Evolutionary conservation across 2,888 invertebrate genomes (phyloP), one percentile per base, ranked within the genome.

Genomic region (Sylvicola cinctus): DNA sequence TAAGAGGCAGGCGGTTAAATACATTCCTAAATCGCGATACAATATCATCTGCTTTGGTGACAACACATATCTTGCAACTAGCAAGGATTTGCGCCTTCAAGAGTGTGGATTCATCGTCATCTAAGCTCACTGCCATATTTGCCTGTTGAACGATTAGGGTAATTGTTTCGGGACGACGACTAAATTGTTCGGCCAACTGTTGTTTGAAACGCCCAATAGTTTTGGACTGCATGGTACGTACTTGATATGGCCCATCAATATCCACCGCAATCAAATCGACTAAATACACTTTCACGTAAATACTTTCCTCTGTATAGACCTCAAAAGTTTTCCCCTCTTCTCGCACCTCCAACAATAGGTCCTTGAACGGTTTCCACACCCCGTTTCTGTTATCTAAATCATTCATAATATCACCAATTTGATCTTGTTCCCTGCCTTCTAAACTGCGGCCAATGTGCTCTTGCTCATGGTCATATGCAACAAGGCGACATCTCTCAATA

Each of bases 401-500:
- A 34, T 51, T 47, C 14, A 61, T 51, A 32, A 67, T 52, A 41
- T 61, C 55, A 33, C 50, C 49, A 38, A 60, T 58, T 43, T 47
- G 54, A 31, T 63, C 58, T 4, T 66, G 54, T 29, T 70, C 68
- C 32, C 56, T 55, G 2, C 61, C 64, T 39, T 76, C 74, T 45
- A 73, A 74, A 36, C 74, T 77, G 39, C 66, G 63, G 40, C 74
- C 68, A 16, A 81, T 67, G 8, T 68, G 62, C 40, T 74, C 74
- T 38, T 62, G 62, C 31, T 58, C 54, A 35, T 65, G 65, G 46
- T 78, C 70, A 46, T 74, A 83, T 36, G 65, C 66, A 14, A 81
- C 78, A 16, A 84, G 57, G 4, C 81, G 68, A 46, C 75, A 77
- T 40, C 72, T 68, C 33, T 70, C 65, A n/a, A 70, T 43, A n/a